Percentiles rank a stretch among this genome's conserved stretches.
Evolutionary conservation across 2,888 invertebrate species (phyloP).

Genomic region (Fragum fragum): DNA sequence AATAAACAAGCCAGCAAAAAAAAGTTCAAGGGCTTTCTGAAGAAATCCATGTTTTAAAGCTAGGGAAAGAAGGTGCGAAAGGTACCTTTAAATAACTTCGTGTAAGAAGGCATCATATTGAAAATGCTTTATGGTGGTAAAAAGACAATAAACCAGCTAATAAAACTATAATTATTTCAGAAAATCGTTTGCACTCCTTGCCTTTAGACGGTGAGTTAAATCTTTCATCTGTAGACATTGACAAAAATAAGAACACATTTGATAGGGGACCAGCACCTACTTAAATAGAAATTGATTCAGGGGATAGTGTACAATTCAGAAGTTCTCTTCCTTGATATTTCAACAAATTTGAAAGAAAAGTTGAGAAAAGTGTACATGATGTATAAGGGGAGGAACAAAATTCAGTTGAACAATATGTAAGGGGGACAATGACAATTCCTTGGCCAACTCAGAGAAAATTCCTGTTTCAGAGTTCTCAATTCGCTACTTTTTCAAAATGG

Average conservation of each 20-base stretch:
- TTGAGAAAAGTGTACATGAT: constrained; percentile 38
- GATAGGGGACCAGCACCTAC: constrained; percentile 49
- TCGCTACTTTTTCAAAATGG: constrained; percentile 62
- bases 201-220: constrained; percentile 48
- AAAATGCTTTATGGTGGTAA: constrained; percentile 59
- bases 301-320: constrained; percentile 41
- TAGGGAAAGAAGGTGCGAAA: constrained; percentile 55
- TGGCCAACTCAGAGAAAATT: constrained; percentile 63
- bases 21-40: constrained; percentile 46
- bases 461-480: constrained; percentile 69
- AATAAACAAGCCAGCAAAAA: constrained; percentile 36
- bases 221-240: constrained; percentile 32
- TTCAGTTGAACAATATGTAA: constrained; percentile 25
- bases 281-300: constrained; percentile 41
- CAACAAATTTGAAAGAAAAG: constrained; percentile 30
- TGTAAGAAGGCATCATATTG: constrained; percentile 48
- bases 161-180: constrained; percentile 42
- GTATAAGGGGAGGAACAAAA: constrained; percentile 4
- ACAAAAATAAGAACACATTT: constrained; percentile 22
- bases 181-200: constrained; percentile 38
- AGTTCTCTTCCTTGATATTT: constrained; percentile 42
- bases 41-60: constrained; percentile 50
- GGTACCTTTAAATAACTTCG: constrained; percentile 58
- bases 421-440: constrained; percentile 37
- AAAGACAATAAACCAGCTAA: constrained; percentile 59